Conservation (phyloP, 2,888 invertebrate genomes). For the Rhodophaea formosa region DNA sequence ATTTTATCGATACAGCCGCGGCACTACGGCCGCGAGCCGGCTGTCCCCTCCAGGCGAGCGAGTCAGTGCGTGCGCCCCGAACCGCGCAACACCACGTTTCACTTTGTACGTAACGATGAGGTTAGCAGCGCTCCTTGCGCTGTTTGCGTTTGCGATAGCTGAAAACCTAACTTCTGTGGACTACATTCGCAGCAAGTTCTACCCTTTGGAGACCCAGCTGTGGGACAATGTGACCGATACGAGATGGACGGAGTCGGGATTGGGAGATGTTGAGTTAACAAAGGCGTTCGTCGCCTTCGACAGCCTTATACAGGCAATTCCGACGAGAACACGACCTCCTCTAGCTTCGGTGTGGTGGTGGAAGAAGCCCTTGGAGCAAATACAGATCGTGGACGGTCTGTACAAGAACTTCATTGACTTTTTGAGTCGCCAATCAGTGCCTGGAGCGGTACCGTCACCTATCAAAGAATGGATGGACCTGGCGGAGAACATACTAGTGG, state of each 20-base stretch:
- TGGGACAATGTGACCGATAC: constrained; percentile 70
- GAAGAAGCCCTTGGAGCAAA: constrained; percentile 81
- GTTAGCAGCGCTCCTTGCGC: constrained; percentile 57
- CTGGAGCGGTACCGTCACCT: constrained; percentile 63
- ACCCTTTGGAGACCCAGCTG: constrained; percentile 79
- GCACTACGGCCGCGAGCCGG: constrained; percentile 56
- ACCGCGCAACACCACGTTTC: constrained; percentile 51
- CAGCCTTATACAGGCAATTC: constrained; percentile 66
- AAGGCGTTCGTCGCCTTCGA: constrained; percentile 80
- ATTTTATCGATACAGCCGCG: constrained; percentile 25
- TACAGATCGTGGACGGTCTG: constrained; percentile 83
- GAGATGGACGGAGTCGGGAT: constrained; percentile 53
- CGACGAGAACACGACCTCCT: constrained; percentile 47
- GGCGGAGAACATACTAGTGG: constrained; percentile 83
- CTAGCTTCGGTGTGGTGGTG: constrained; percentile 81
- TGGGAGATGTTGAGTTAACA: constrained; percentile 81
- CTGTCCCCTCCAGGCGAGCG: constrained; percentile 51
- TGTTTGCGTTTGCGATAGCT: constrained; percentile 47
- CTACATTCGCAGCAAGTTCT: constrained; percentile 80
- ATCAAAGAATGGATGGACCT: constrained; percentile 80
- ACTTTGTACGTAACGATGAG: constrained; percentile 50
- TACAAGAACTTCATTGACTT: constrained; percentile 85
- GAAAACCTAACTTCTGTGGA: constrained; percentile 77
- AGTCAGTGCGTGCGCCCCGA: constrained; percentile 58
- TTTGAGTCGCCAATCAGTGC: constrained; percentile 66